phyloP scores from a whole-genome alignment of 2,113 vertebrate species.

The Empidonax alnorum region DNA sequence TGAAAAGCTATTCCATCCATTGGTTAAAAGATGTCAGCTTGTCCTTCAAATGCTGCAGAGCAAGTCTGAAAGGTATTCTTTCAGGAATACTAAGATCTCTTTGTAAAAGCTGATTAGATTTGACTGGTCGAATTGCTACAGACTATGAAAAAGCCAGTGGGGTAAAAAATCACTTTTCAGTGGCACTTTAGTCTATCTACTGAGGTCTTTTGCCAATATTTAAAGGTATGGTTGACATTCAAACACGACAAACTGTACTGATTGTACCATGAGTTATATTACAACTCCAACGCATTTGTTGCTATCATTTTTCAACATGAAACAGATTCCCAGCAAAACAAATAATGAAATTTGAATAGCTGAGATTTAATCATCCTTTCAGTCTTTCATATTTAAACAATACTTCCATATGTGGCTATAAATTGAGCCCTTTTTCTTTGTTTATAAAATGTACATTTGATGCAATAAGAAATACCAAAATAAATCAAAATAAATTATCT shows the following conservation, averaged over 20 bases:
- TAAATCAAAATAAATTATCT: neutral
- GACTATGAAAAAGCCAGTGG: neutral
- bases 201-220: conserved; percentile 18
- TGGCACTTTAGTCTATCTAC: neutral
- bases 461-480: neutral
- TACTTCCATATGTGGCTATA: neutral
- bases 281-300: neutral
- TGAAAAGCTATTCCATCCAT: neutral
- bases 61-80: conserved; percentile 17
- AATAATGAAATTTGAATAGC: conserved; percentile 36
- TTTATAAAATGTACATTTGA: neutral
- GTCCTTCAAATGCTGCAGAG: neutral
- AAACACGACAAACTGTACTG: neutral
- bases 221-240: conserved; percentile 38
- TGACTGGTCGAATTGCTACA: neutral
- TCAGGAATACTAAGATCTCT: conserved; percentile 13
- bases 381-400: conserved; percentile 33
- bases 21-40: neutral
- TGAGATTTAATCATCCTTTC: conserved; percentile 32
- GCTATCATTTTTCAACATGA: conserved; percentile 10
- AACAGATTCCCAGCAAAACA: conserved; percentile 16
- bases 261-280: neutral
- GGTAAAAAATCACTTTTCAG: neutral
- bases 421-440: neutral
- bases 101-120: neutral